Conservation (phyloP, 2,113 vertebrate genomes). For the human region DNA sequence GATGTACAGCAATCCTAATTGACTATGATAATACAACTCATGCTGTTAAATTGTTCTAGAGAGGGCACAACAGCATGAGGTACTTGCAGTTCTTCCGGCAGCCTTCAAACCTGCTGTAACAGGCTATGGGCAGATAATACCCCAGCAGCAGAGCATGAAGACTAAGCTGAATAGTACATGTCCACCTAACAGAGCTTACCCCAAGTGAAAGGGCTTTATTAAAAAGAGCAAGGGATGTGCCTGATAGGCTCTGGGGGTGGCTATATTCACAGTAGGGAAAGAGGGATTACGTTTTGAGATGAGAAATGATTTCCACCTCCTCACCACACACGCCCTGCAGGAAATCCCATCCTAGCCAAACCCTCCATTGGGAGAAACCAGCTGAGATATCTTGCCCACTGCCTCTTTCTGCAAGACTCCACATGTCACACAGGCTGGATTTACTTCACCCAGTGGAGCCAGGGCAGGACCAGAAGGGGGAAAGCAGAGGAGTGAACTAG, state of each 20-base stretch:
- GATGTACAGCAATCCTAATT: rapidly evolving
- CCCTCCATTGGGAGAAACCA: neutral
- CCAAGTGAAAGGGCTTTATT: neutral
- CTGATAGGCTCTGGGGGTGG: neutral
- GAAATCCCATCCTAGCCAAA: neutral
- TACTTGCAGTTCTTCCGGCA: neutral
- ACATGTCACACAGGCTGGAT: rapidly evolving
- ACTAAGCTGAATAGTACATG: neutral
- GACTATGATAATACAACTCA: neutral
- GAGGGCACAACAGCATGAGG: neutral
- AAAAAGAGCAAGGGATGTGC: neutral
- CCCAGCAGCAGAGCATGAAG: neutral
- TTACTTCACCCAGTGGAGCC: neutral
- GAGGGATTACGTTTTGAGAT: neutral
- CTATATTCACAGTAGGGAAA: rapidly evolving
- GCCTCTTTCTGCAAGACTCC: neutral
- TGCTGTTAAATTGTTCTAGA: neutral
- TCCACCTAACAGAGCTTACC: neutral
- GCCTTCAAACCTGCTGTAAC: neutral
- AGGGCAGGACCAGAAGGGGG: no score
- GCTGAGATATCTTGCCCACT: neutral
- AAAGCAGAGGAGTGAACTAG: neutral
- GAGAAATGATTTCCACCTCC: neutral
- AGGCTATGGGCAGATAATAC: neutral
- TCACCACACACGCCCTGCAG: neutral